Conservation (phyloP, 2,888 invertebrate species). For the Epiperipatus broadwayi region DNA sequence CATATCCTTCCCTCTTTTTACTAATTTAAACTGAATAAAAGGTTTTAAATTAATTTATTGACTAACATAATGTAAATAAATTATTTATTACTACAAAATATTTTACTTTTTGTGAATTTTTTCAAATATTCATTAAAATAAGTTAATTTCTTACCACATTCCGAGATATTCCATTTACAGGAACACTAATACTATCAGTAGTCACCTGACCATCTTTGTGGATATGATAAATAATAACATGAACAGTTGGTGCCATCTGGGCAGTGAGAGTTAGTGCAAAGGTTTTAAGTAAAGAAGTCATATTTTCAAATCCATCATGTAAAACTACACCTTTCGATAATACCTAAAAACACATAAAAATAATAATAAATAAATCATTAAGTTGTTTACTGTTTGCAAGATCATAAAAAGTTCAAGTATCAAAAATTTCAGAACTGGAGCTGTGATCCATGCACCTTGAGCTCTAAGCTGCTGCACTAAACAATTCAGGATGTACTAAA, state of each 20-base stretch:
- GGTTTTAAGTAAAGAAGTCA: slow-evolving; percentile 41
- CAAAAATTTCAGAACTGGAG: no score
- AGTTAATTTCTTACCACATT: slow-evolving; percentile 60
- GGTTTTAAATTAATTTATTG: no score
- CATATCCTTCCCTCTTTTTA: no score
- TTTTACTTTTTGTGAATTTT: no score
- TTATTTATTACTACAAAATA: no score
- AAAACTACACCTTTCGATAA: slow-evolving; percentile 81
- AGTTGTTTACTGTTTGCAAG: no score
- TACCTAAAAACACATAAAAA: slow-evolving; percentile 30
- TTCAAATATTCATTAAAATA: no score
- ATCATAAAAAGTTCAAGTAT: no score
- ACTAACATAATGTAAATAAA: slow-evolving; percentile 11
- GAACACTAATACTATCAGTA: slow-evolving; percentile 84
- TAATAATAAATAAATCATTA: not conserved
- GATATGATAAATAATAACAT: slow-evolving; percentile 69
- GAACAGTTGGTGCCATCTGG: slow-evolving; percentile 63
- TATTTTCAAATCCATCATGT: slow-evolving; percentile 59
- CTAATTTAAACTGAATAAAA: no score
- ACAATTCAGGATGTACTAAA: no score
- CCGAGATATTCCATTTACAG: slow-evolving; percentile 78
- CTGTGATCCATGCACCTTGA: no score
- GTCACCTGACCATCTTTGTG: slow-evolving; percentile 58
- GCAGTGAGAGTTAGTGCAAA: slow-evolving; percentile 35
- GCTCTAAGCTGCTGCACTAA: no score